A percentile compares a stretch with the other conserved stretches of the same genome.
phyloP scores from a whole-genome alignment of 2,888 invertebrate species.

The Gari tellinella region DNA sequence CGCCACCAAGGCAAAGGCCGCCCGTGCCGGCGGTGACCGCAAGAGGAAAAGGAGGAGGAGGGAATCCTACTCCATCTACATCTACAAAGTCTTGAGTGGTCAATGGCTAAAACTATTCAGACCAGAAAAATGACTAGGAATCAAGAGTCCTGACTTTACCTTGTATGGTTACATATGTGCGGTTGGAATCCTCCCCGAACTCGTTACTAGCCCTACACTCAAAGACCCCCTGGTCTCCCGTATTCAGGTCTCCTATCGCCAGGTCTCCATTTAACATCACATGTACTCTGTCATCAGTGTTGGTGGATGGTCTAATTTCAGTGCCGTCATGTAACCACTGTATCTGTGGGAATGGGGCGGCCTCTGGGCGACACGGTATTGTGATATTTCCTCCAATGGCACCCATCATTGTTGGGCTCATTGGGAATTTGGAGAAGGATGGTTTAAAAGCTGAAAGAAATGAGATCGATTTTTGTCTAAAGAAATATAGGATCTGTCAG shows the following conservation, averaged over 20 bases:
- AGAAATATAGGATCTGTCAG: too few relatives aligned
- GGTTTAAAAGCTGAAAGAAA: slow-evolving; percentile 88
- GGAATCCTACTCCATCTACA: too few relatives aligned
- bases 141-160: too few relatives aligned
- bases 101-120: too few relatives aligned
- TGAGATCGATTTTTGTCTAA: too few relatives aligned
- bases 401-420: slow-evolving; percentile 93
- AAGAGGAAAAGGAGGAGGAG: too few relatives aligned
- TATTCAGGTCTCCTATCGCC: slow-evolving; percentile 87
- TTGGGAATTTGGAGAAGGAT: slow-evolving; percentile 94
- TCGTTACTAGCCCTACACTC: slow-evolving; percentile 76
- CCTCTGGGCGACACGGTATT: slow-evolving; percentile 95
- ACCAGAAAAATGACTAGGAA: neutral
- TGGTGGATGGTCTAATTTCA: slow-evolving; percentile 43
- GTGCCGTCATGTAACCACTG: slow-evolving; percentile 94
- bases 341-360: slow-evolving; percentile 92
- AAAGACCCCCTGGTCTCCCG: slow-evolving; percentile 73
- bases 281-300: slow-evolving; percentile 38
- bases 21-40: too few relatives aligned
- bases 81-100: too few relatives aligned
- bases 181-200: slow-evolving; percentile 69
- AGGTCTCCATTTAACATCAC: slow-evolving; percentile 84
- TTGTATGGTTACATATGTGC: slow-evolving; percentile 67
- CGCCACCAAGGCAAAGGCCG: too few relatives aligned
- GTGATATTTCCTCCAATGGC: slow-evolving; percentile 97